phyloP scores from a whole-genome alignment of 2,888 invertebrate species.

The Hedychridium roseum region DNA sequence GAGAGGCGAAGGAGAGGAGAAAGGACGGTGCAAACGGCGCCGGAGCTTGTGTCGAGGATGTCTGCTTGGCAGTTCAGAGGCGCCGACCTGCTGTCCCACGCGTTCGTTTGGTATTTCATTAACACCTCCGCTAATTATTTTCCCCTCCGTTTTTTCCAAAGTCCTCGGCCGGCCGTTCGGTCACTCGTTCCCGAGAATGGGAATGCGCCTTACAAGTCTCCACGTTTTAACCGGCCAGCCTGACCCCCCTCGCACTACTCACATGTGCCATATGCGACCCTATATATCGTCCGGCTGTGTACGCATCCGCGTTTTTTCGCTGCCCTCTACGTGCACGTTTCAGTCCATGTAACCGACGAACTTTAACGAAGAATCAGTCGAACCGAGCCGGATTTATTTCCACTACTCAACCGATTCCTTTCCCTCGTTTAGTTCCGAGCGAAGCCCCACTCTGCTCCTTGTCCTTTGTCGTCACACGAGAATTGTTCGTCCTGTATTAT shows the following conservation, averaged over 20 bases:
- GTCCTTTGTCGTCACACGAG: too few relatives aligned
- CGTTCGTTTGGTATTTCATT: constrained; percentile 63
- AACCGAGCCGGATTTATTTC: neutral
- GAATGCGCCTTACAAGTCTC: constrained; percentile 43
- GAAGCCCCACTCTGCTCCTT: too few relatives aligned
- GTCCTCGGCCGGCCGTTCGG: constrained; percentile 20
- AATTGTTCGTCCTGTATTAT: too few relatives aligned
- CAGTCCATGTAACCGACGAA: neutral
- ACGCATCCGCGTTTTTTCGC: neutral
- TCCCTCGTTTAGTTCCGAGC: too few relatives aligned
- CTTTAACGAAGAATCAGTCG: neutral
- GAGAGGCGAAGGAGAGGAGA: constrained; percentile 14
- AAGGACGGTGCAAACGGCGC: constrained; percentile 55
- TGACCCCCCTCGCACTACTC: constrained; percentile 6
- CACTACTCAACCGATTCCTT: too few relatives aligned
- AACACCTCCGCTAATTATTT: constrained; percentile 64
- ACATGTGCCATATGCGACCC: constrained; percentile 11
- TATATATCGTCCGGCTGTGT: neutral
- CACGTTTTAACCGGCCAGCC: constrained; percentile 2
- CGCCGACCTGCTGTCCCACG: constrained; percentile 61
- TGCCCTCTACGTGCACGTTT: neutral
- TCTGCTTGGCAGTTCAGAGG: constrained; percentile 62
- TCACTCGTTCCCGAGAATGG: constrained; percentile 40
- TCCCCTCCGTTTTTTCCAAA: neutral
- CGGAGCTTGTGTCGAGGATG: constrained; percentile 60